Evolutionary conservation across 2,113 vertebrate species (phyloP).

Genomic region (Phoenicopterus ruber): DNA sequence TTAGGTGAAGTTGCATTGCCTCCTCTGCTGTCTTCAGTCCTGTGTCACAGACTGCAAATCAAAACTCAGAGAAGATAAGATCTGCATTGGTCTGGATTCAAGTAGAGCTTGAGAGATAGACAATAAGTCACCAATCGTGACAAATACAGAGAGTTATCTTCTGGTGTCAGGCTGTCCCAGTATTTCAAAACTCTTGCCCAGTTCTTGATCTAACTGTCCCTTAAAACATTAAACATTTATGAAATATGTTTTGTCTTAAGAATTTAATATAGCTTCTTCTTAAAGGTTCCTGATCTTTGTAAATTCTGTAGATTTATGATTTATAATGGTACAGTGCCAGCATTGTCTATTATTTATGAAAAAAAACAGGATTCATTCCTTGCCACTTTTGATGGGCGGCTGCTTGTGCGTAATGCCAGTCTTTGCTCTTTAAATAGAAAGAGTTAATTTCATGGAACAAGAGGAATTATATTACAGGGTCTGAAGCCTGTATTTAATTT

Average conservation of each 20-base stretch:
- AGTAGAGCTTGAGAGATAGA: not conserved
- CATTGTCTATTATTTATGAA: not conserved
- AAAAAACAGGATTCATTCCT: not conserved
- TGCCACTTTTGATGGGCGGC: not conserved
- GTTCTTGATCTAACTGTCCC: not conserved
- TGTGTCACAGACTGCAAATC: not conserved
- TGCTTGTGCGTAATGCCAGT: not conserved
- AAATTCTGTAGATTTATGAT: not conserved
- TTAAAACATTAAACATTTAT: not conserved
- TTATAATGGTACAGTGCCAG: not conserved
- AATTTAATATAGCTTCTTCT: not conserved
- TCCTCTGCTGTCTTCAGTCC: not conserved
- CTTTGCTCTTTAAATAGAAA: not conserved
- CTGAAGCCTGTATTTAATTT: slow-evolving; percentile 29
- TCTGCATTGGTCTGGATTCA: not conserved
- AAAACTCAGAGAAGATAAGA: not conserved
- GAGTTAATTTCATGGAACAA: slow-evolving; percentile 36
- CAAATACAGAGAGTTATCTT: not conserved
- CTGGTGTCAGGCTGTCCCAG: not conserved
- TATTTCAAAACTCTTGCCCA: not conserved
- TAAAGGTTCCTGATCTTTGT: not conserved
- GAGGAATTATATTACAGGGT: not conserved
- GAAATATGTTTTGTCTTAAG: not conserved
- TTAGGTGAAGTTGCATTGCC: not conserved
- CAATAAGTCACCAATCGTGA: not conserved